Evolutionary conservation across 2,113 vertebrate genomes (phyloP), one percentile per base, ranked within the genome.

Genomic region (Recurvirostra avosetta): DNA sequence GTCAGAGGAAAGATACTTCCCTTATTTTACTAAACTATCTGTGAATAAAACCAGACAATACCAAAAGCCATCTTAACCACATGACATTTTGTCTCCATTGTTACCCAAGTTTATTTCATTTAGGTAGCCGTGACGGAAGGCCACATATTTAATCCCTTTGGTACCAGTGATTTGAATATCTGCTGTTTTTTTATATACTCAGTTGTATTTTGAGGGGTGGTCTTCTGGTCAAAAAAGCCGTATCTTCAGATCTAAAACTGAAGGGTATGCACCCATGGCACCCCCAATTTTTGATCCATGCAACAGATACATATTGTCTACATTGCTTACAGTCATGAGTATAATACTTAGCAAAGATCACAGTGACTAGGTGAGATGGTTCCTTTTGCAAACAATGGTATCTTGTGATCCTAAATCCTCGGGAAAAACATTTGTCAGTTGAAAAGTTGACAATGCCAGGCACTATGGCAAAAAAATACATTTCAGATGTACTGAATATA

Each of bases 161-260:
- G 4, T 15, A 82, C 6, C 22, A 7, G 15, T 29, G 13, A 82
- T 53, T 65, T 81, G 32, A 86, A 1, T 43, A 53, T 36, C 26
- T 55, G 7, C 14, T 70, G 38, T 0, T 3, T 15, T 52, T 74
- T 22, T 36, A 16, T 26, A 3, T 6, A 32, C 1, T 45, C 34
- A 23, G 23, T n/a, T 76, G 23, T 19, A 72, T 62, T 80, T 86
- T 43, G 30, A 86, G 23, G n/a, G 26, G 11, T 56, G 30, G 8
- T 43, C 29, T 79, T 49, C n/a, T 34, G 25, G 12, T 41, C 38
- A 87, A 70, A 88, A 84, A 34, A 27, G 11, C 19, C 8, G 0
- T 6, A 38, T 49, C 56, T 55, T 63, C 30, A 63, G 9, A 52
- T 17, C 17, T 68, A 26, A 45, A 27, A 18, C 27, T 43, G 56